Evolutionary conservation across 2,797 vertebrate genomes (phyloP), one percentile per base, ranked within the genome.

Genomic region (Myripristis murdjan): DNA sequence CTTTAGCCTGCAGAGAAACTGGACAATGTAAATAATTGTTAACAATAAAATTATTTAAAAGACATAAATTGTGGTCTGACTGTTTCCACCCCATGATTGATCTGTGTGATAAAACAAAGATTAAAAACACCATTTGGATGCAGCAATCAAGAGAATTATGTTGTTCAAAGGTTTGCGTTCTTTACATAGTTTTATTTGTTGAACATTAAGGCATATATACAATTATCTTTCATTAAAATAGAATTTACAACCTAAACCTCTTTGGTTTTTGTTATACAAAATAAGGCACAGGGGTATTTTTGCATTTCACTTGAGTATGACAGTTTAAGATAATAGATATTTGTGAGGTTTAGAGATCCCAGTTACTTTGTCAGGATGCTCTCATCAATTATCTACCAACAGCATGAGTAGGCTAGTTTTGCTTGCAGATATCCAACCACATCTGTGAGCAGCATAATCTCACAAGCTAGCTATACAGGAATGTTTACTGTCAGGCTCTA

Each of bases 21-120:
- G 48, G 64, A 83, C 18, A 67, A 81, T 92, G 90, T 93, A 92
- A 91, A 93, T 92, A 93, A 92, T 91, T 75, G 66, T 66, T 59
- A 84, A 89, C 72, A 91, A 88, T 87, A 90, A 87, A 52, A 72
- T 65, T 85, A 56, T 60, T 46, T 60, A 1, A 61, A 59, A 60
- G 26, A 63, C 63, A 63, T n/a, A 11, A 48, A 61, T 23, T n/a
- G 20, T 22, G 33, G 35, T 41, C 22, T 11, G 33, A 7, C 14
- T 22, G 33, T 35, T 37, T 33, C 12, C 8, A 12, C 5, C 6
- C 12, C 18, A 56, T 22, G 11, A 22, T 56, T 6, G 10, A 23
- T 35, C 2, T 1, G n/a, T 3, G n/a, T 22, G 41, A n/a, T 18
- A 16, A 14, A 44, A 5, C 8, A 7, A 6, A 18, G 28, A 20